Base-by-base conservation (phyloP, 2,113 vertebrate species). In the Ctenodactylus gundi region DNA sequence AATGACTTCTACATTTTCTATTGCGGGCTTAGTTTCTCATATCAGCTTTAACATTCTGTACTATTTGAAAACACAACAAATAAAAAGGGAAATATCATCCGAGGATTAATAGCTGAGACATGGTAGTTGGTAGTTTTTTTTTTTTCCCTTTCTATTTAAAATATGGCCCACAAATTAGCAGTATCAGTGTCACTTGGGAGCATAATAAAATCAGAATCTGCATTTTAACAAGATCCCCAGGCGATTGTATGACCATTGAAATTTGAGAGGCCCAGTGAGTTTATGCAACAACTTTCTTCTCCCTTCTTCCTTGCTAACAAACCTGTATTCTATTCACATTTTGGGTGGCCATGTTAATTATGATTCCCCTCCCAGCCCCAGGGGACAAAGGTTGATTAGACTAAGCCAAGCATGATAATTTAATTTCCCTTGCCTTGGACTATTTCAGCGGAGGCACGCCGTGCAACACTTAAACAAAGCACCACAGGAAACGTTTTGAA, bases 341-440 rank as follows among this genome's bases (percentile, higher is more conserved):
- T 86, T 76, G 64, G 68, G 60, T 89, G 91, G 86, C 70, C 80
- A 46, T 44, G 44, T 76, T 83, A 95, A 93, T 95, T 58, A 31
- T 36, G 60, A 86, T 81, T 41, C 58, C 36, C n/a, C 92, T 78
- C 20, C n/a, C 1, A 57, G 36, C 34, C 73, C 7, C 11, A 11
- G 34, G 82, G 53, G n/a, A 88, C 39, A 49, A 78, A 95, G 21
- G 73, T 68, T 96, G 91, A 89, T 94, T 93, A 94, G 67, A 91
- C 53, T 76, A 97, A 84, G 36, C 57, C 85, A 96, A 81, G 84
- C 84, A 84, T 60, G 46, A 55, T 60, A 62, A 94, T 91, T 90
- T 91, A 88, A 93, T 93, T 91, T 84, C 57, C 23, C 44, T 75
- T 55, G 75, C 64, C 65, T 91, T 53, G 76, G 58, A 70, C 41